These are phyloP conservation scores for Clarias batrachus DNA, from an alignment of 2,113 vertebrate genomes.

Conservation along the genomic window DNA sequence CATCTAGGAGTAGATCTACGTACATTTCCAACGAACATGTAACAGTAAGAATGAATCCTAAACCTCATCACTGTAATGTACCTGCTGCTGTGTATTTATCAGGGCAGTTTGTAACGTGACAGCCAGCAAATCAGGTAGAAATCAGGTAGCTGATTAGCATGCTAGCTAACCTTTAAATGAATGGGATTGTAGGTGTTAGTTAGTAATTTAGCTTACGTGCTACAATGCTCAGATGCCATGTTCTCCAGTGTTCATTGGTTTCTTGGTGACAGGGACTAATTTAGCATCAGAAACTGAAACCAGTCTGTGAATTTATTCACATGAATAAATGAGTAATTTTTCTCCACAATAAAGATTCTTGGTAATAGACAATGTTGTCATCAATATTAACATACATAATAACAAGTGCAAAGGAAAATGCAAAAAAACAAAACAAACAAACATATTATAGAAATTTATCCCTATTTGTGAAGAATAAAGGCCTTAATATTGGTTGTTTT, in stretches of 20 bases:
- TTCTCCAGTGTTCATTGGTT: not conserved
- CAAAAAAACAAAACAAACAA: too few species aligned
- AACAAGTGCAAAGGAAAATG: too few species aligned
- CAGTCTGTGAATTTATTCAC: not conserved
- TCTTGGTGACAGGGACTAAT: not conserved
- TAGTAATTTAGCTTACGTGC: not conserved
- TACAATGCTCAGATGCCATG: too few species aligned
- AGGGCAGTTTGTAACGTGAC: too few species aligned
- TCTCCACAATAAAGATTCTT: too few species aligned
- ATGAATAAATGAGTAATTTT: not conserved
- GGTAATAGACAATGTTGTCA: too few species aligned
- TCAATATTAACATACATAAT: too few species aligned
- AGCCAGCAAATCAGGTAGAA: not conserved
- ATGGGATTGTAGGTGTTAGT: not conserved
- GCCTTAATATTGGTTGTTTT: too few species aligned
- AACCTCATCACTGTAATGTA: not conserved
- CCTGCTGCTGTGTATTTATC: not conserved
- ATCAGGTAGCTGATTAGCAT: not conserved
- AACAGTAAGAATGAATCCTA: not conserved
- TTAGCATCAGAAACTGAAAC: not conserved
- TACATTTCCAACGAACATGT: too few species aligned
- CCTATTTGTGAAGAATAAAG: too few species aligned
- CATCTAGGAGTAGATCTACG: not conserved
- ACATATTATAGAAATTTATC: too few species aligned
- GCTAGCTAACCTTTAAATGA: not conserved